A percentile compares a stretch with the other conserved stretches of the same genome.
These are phyloP conservation scores for Muscicapa striata DNA, from an alignment of 2,797 vertebrate genomes.

Conservation along the genomic window DNA sequence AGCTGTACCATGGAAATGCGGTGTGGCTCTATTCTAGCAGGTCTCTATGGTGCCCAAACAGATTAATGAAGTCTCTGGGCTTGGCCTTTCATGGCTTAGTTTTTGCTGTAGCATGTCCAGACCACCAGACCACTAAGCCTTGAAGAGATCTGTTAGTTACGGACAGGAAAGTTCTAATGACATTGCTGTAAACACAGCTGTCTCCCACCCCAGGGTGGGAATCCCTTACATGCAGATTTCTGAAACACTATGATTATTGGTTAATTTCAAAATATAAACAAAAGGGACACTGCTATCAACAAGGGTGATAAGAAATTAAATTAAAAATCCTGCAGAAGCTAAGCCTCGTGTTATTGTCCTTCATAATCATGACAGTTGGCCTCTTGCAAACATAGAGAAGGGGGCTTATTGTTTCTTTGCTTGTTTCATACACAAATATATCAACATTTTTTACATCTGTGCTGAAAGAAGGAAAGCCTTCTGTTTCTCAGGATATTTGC, in stretches of 20 bases:
- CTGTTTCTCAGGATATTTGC: not conserved
- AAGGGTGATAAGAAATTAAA: not conserved
- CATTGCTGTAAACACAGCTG: conserved; percentile 21
- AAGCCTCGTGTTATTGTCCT: not conserved
- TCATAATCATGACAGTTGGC: not conserved
- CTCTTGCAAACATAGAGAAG: not conserved
- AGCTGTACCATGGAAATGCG: not conserved
- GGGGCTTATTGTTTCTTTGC: not conserved
- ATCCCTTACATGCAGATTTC: not conserved
- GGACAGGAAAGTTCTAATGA: not conserved
- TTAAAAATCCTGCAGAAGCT: not conserved
- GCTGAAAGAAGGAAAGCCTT: not conserved
- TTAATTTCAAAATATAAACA: conserved; percentile 11
- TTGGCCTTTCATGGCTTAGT: not conserved
- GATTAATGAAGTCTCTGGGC: not conserved
- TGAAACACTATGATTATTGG: not conserved
- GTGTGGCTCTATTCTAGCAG: not conserved
- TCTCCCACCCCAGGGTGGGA: not conserved
- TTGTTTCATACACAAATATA: not conserved
- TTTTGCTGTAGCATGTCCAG: accelerated
- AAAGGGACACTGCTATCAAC: not conserved
- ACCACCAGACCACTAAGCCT: not conserved
- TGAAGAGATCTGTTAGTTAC: not conserved
- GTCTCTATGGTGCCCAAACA: not conserved
- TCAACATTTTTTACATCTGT: not conserved